phyloP scores from a whole-genome alignment of 2,888 invertebrate genomes.

The Cylloceria caligata region DNA sequence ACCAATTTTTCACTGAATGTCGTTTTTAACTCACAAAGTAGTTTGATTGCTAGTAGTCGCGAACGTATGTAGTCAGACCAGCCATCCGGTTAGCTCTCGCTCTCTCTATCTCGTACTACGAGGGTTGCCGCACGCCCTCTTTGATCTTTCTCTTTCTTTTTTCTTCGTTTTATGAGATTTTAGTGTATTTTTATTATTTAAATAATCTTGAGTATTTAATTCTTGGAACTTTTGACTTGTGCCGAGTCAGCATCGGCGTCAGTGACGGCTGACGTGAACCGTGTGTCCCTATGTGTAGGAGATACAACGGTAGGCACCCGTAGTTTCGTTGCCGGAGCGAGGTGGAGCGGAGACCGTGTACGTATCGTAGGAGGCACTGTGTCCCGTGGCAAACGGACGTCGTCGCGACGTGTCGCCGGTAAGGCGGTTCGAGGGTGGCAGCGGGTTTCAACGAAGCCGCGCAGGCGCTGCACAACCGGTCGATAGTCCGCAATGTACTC shows the following conservation, averaged over 20 bases:
- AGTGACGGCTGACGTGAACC: slow-evolving; percentile 40
- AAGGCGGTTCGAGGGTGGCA: slow-evolving; percentile 75
- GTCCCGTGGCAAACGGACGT: slow-evolving; percentile 67
- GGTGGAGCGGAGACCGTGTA: slow-evolving; percentile 65
- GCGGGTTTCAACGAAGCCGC: slow-evolving; percentile 73
- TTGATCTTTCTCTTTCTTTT: neutral
- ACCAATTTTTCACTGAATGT: neutral
- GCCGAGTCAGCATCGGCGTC: slow-evolving; percentile 49
- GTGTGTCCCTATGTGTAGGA: slow-evolving; percentile 21
- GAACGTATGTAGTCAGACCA: slow-evolving; percentile 53
- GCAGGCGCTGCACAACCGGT: slow-evolving; percentile 80
- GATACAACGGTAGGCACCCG: slow-evolving; percentile 31
- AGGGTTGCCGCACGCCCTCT: neutral
- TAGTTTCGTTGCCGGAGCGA: slow-evolving; percentile 52
- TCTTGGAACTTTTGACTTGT: neutral
- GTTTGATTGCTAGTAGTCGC: slow-evolving; percentile 38
- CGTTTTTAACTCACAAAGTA: neutral
- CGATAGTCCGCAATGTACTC: slow-evolving; percentile 83
- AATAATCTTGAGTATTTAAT: neutral
- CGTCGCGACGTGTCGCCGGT: slow-evolving; percentile 80
- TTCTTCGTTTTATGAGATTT: slow-evolving; percentile 3
- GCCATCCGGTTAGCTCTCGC: slow-evolving; percentile 15
- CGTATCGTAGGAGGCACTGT: slow-evolving; percentile 72
- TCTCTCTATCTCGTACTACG: slow-evolving; percentile 2
- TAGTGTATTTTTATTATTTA: neutral